These are phyloP conservation scores for Ascaphus truei DNA, from an alignment of 2,113 vertebrate species.

Conservation along the genomic window DNA sequence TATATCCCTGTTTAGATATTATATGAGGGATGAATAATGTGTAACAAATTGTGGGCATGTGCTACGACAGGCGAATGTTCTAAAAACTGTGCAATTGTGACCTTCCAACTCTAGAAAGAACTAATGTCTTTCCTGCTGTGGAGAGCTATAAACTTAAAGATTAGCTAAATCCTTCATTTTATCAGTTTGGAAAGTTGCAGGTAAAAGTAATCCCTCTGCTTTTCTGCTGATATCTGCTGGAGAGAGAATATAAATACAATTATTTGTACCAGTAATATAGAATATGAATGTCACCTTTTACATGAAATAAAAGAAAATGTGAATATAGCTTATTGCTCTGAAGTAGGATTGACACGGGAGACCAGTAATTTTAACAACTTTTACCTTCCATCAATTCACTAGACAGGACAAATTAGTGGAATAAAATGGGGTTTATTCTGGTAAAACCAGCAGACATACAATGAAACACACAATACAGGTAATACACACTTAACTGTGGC, in stretches of 20 bases:
- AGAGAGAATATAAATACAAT: neutral
- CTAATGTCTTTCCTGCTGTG: neutral
- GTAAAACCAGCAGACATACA: too few relatives aligned
- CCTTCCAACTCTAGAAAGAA: conserved; percentile 1
- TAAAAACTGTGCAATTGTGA: neutral
- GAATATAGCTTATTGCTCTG: neutral
- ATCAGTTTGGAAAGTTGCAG: conserved; percentile 17
- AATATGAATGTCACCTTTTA: neutral
- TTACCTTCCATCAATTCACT: too few relatives aligned
- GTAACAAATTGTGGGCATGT: neutral
- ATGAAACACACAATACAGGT: too few relatives aligned
- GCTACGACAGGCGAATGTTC: neutral
- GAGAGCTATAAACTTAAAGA: neutral
- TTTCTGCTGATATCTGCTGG: neutral
- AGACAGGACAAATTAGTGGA: too few relatives aligned
- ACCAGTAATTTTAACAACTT: too few relatives aligned
- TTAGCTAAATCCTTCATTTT: conserved; percentile 23
- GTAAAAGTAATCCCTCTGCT: conserved; percentile 6
- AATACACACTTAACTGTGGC: too few relatives aligned
- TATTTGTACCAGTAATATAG: neutral
- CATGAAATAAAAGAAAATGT: neutral
- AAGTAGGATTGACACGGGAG: too few relatives aligned
- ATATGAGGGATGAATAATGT: too few relatives aligned
- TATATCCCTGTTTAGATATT: too few relatives aligned
- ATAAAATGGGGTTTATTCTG: too few relatives aligned